Evolutionary conservation across 2,888 invertebrate genomes (phyloP), one percentile per base, ranked within the genome.

Genomic region (Drosophila eohydei): DNA sequence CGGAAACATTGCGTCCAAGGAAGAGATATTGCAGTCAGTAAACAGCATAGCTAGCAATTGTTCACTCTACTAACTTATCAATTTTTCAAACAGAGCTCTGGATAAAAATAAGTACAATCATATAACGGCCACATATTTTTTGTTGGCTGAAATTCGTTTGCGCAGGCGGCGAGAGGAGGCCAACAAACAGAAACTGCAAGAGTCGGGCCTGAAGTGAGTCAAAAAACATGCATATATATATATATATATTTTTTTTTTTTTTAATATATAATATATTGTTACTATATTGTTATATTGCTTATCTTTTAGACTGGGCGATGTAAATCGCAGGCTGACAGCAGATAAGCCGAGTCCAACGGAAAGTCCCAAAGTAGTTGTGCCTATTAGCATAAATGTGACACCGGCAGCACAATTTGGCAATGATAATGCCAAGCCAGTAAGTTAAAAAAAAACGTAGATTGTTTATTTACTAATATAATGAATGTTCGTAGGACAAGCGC

Each of bases 51-150:
- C 4, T 11, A 4, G 14, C 11, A 55, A 16, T n/a, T 11, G 5
- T 30, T 32, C 8, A 3, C 14, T n/a, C 38, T 12, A 56, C 26
- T 62, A 44, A 60, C 16, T 12, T 12, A 2, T 9, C 30, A 28
- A 41, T 50, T 52, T 30, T 26, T 61, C 71, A 0, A 48, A 30
- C 92, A 97, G 97, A 77, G 96, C 98, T 63, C 94, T 99, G 90
- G 98, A 98, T 91, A 97, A 96, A 91, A 97, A 99, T 93, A 98
- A 98, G 91, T 99, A 99, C 93, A 98, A 98, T 94, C 98, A 99
- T 93, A 96, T 99, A 90, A 99, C 99, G 36, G 99, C 99, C 52
- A 99, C 99, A 26, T 99, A 99, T 93, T 99, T 97, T 93, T 94
- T 99, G 83, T 94, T 99, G 84, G 99, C 98, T 14, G 99, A 99